Evolutionary conservation across 2,113 vertebrate species (phyloP), one percentile per base, ranked within the genome.

Genomic region (Electrona antarctica): DNA sequence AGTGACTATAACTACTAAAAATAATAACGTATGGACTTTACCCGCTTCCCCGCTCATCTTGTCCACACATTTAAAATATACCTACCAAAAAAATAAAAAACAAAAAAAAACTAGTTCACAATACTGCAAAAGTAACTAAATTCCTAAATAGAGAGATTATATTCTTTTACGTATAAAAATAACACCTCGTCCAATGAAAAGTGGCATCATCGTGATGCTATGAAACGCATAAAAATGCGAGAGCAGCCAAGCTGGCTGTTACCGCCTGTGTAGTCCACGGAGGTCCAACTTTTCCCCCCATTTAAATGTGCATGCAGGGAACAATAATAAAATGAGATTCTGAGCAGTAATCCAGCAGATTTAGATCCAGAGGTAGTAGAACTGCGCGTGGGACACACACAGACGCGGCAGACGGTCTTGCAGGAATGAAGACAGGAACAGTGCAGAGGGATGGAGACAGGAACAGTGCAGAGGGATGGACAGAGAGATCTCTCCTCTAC

Each of bases 261-360:
- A 87, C 84, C 88, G 80, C 83, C 81, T 65, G 78, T 84, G 80
- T 67, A 67, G 87, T 89, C 88, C 87, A 75, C 7, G 73, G 85
- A 85, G 82, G 85, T 88, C 89, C 88, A 91, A 92, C 88, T 92
- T 92, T 92, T 88, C 82, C 88, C 86, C 82, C 87, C 88, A 88
- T 89, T 87, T 85, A 89, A 91, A 88, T 1, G 71, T 72, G 78
- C 85, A 80, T 74, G 81, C 68, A 33, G 67, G 74, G 78, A 82
- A 41, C 33, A 41, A 82, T 62, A 73, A 80, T 73, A 73, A 80
- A 80, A 33, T 3, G 68, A 56, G 80, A 77, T 79, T 86, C 85
- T 64, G n/a, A 80, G 85, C 29, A 64, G 75, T 91, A 91, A 92
- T 92, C 91, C 91, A 75, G 85, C 64, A 2, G 88, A 81, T 49